Evolutionary conservation across 2,797 vertebrate genomes (phyloP).

Genomic region (Catharus ustulatus): DNA sequence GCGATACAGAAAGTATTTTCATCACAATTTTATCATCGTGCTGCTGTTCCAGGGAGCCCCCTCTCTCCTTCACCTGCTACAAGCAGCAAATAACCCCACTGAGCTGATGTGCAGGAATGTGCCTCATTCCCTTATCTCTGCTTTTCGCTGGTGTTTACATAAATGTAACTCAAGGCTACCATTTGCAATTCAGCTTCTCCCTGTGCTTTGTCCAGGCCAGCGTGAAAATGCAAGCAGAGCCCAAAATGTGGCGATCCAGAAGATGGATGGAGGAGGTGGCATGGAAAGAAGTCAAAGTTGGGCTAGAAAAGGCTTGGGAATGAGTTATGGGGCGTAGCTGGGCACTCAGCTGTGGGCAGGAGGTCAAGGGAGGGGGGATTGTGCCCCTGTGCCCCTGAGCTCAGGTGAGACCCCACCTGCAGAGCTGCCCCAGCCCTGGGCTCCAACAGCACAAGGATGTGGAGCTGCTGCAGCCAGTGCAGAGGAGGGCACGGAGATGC

Average conservation of each 20-base stretch:
- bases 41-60: not conserved
- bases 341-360: not conserved
- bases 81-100: not conserved
- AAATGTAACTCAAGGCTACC: conserved; percentile 41
- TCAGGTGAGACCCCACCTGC: not conserved
- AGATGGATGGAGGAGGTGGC: not conserved
- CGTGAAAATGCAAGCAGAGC: not conserved
- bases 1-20: conserved; percentile 39
- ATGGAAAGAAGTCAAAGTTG: not conserved
- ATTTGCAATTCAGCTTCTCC: not conserved
- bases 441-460: rapidly evolving
- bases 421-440: not conserved
- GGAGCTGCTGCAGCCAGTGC: not conserved
- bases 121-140: conserved; percentile 6
- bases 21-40: conserved; percentile 17
- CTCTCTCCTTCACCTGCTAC: not conserved
- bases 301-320: not conserved
- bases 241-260: not conserved
- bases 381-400: not conserved
- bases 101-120: not conserved
- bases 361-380: not conserved
- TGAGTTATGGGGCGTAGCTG: not conserved
- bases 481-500: not conserved
- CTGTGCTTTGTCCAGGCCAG: not conserved
- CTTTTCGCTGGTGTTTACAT: not conserved